Base-by-base conservation (phyloP, 64 coral and sea anemone genomes). In the Montipora foliosa region DNA sequence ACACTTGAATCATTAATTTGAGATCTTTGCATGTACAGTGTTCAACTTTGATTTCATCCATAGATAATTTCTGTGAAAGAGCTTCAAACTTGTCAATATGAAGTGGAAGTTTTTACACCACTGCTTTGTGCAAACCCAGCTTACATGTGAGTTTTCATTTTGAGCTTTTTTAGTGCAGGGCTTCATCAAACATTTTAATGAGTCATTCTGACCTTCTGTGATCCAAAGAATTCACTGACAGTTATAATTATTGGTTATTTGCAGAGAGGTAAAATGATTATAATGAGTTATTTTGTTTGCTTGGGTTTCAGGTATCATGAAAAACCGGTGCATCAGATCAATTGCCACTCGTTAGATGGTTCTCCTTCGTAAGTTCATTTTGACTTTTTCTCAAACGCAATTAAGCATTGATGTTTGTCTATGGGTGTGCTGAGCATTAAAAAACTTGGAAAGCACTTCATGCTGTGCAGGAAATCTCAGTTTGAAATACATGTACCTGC, bases 51-150 rank as follows among this genome's bases (percentile, higher is more conserved):
- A n/a, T 48, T 77, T 14, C 17, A 16, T 78, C 19, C 0, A 16
- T 70, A 95, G 94, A 89, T 95, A 16, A 55, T 95, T 14, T 92
- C 89, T 82, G 84, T 92, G 1, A 95, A 95, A 22, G 94, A 95
- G 87, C 5, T 95, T 22, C 80, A 89, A 44, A 95, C 89, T 44
- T 95, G 94, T 78, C 90, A 81, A 3, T 95, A 95, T 77, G 89
- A 95, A 70, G 87, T 95, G 50, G 94, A 95, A 77, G 94, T 95
- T 1, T 70, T 95, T 3, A 92, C 94, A 22, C 94, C 94, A 52
- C 48, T 82, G 5, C 67, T 95, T 70, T 95, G 94, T 66, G 76
- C 66, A 37, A 95, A 74, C 81, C 76, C 91, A 81, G 49, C 74
- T 11, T 95, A 95, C 89, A 92, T 73, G 94, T 95, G 46, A 62